These are phyloP conservation scores for Equus przewalskii DNA, from an alignment of 2,113 vertebrate species.

Conservation along the genomic window DNA sequence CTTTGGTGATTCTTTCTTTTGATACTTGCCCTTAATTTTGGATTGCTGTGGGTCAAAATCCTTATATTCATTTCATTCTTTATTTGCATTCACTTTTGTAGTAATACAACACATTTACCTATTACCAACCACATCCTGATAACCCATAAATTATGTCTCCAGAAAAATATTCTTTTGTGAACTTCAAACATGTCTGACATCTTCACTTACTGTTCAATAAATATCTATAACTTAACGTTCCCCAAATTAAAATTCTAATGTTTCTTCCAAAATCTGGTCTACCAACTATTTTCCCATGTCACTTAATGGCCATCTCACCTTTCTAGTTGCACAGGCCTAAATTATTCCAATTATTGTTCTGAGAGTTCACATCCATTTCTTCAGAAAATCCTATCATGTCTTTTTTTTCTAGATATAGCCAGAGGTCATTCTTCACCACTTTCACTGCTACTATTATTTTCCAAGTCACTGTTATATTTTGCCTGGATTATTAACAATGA, in stretches of 20 bases:
- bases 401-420: neutral
- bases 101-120: neutral
- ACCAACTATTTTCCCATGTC: too few relatives aligned
- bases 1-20: neutral
- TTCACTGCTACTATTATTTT: neutral
- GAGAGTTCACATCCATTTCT: neutral
- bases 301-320: neutral
- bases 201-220: neutral
- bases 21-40: neutral
- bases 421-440: neutral
- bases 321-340: neutral
- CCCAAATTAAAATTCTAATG: neutral
- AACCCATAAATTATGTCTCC: neutral
- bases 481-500: neutral
- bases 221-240: neutral
- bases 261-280: neutral
- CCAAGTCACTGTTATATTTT: neutral
- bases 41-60: neutral
- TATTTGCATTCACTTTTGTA: neutral
- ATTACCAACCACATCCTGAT: neutral
- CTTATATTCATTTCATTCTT: neutral
- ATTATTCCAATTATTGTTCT: neutral
- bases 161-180: neutral
- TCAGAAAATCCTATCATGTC: neutral
- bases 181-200: neutral